phyloP scores from a whole-genome alignment of 92 coral and sea anemone genomes.

The Montipora capitata region DNA sequence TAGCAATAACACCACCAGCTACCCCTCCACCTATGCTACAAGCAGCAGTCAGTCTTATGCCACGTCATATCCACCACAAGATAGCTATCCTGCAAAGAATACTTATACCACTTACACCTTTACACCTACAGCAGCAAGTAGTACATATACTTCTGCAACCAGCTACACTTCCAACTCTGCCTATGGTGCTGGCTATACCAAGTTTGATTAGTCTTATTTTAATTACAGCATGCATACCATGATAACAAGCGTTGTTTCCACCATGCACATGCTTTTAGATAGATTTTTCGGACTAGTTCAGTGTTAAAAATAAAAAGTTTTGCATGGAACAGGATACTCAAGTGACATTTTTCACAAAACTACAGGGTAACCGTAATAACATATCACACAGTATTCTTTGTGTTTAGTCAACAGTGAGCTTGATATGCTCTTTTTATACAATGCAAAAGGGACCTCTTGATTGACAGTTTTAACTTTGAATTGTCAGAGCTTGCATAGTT shows the following conservation, averaged over 20 bases:
- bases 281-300: no score
- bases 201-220: conserved; percentile 75
- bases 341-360: no score
- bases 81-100: conserved; percentile 62
- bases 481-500: no score
- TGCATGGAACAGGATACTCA: no score
- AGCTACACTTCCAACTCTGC: conserved; percentile 83
- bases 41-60: conserved; percentile 63
- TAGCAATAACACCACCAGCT: conserved; percentile 40
- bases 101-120: conserved; percentile 29
- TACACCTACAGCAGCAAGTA: conserved; percentile 1
- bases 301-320: no score
- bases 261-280: no score
- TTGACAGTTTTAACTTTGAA: no score
- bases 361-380: no score
- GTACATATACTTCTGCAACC: conserved; percentile 45
- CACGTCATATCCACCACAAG: conserved; percentile 55
- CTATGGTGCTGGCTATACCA: conserved; percentile 88
- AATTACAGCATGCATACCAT: not conserved
- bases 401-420: no score
- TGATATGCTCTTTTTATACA: no score
- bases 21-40: conserved; percentile 61
- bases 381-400: no score
- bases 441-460: no score
- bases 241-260: not conserved